Base-by-base conservation (phyloP, 2,888 invertebrate genomes). In the Poecilus cupreus region DNA sequence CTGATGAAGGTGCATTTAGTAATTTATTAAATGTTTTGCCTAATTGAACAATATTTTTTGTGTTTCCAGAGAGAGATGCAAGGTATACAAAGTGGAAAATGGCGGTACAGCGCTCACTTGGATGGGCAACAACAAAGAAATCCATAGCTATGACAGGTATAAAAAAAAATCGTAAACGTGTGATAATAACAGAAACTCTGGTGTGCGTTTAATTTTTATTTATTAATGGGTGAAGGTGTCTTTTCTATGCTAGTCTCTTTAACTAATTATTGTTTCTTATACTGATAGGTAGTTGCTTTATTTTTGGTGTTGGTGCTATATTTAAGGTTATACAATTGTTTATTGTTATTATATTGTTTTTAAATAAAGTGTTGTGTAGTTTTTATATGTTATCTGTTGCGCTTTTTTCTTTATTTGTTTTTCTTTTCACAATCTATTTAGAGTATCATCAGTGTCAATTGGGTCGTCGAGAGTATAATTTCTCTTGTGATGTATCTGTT, bases 41-140 rank as follows among this genome's bases (percentile, higher is more conserved):
- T 16, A 16, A 64, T n/a, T 13, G 64, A 24, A 64, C 8, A 6
- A 3, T 26, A 5, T 26, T 32, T 32, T 32, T 32, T 32, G 1
- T 32, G 32, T 18, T 68, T 87, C 49, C 77, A 89, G 89, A 97
- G 87, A 93, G 97, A 80, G 94, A 96, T 87, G 91, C 93, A 3
- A 92, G 97, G 83, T 97, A 96, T 89, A 94, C 93, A 5, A 95
- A 96, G 89, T 98, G 98, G 98, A 97, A 97, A 90, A 96, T 96
- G 93, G 98, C 98, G 0, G 97, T 98, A 1, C 94, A 97, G 86
- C 92, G 97, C 32, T 96, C 97, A 43, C 92, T 98, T 85, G 96
- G 96, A 82, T 98, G 98, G 98, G 95, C 95, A 18, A 91, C 93
- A 0, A 91, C 92, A 3, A 94, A 94, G 88, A 94, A 94, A 88